Conservation (phyloP, 2,888 invertebrate species). For the Caenorhabditis sp. region DNA sequence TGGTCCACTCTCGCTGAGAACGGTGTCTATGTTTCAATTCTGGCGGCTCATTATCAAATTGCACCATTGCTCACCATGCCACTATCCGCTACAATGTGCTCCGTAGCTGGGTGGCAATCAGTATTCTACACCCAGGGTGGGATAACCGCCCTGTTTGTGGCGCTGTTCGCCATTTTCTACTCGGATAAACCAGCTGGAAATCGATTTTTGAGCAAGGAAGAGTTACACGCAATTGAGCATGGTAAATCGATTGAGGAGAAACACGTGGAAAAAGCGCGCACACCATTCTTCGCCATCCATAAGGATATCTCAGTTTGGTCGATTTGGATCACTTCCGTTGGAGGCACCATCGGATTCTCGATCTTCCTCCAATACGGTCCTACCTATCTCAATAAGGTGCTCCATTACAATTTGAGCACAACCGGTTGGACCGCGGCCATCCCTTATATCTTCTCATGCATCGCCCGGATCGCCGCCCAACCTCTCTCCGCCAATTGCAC, state of each 20-base stretch:
- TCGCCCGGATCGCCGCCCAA: slow-evolving; percentile 41
- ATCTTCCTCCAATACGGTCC: slow-evolving; percentile 48
- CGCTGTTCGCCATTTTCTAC: slow-evolving; percentile 39
- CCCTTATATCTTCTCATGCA: slow-evolving; percentile 44
- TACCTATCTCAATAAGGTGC: slow-evolving; percentile 44
- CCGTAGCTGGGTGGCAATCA: slow-evolving; percentile 40
- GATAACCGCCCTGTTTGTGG: slow-evolving; percentile 36
- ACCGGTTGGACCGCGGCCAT: slow-evolving; percentile 48
- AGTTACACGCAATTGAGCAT: slow-evolving; percentile 32
- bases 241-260: slow-evolving; percentile 45
- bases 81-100: slow-evolving; percentile 41
- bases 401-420: slow-evolving; percentile 41
- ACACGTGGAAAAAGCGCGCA: slow-evolving; percentile 40
- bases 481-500: slow-evolving; percentile 41
- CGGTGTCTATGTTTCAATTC: slow-evolving; percentile 46
- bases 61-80: slow-evolving; percentile 53
- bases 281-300: slow-evolving; percentile 37
- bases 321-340: slow-evolving; percentile 43
- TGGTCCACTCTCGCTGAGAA: slow-evolving; percentile 47
- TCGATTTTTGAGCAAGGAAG: slow-evolving; percentile 20
- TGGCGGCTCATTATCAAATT: slow-evolving; percentile 46
- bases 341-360: slow-evolving; percentile 46
- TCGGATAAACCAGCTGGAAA: slow-evolving; percentile 36
- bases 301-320: slow-evolving; percentile 40
- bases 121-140: slow-evolving; percentile 47